Conservation (phyloP, 2,888 invertebrate genomes). For the Mylabris sibirica region DNA sequence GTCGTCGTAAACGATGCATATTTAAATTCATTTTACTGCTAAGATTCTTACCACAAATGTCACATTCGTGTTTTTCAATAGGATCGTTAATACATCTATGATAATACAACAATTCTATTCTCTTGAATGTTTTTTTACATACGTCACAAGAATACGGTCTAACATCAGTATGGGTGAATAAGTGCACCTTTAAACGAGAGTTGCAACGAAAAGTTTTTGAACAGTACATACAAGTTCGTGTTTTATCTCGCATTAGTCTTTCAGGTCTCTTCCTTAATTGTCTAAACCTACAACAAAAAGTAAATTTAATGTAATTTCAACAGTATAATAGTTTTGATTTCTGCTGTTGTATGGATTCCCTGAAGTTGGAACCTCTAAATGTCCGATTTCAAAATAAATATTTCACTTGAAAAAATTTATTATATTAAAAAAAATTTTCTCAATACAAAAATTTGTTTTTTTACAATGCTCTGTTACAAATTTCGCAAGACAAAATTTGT, state of each 20-base stretch:
- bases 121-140: not conserved
- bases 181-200: not conserved
- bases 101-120: too few species aligned
- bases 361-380: too few species aligned
- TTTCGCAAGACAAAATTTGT: too few species aligned
- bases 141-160: not conserved
- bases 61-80: slow-evolving; percentile 1
- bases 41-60: slow-evolving; percentile 21
- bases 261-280: not conserved
- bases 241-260: not conserved
- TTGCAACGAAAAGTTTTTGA: not conserved
- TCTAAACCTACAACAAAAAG: not conserved
- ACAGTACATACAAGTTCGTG: not conserved
- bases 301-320: too few species aligned
- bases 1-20: slow-evolving; percentile 62
- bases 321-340: too few species aligned
- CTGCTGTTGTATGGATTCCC: too few species aligned
- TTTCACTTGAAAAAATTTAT: too few species aligned
- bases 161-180: not conserved
- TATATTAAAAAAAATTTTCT: too few species aligned
- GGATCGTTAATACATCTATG: not conserved
- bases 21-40: slow-evolving; percentile 29
- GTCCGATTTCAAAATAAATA: too few species aligned
- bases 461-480: too few species aligned
- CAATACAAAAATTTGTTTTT: too few species aligned